A percentile compares a stretch with the other conserved stretches of the same genome.
phyloP scores from a whole-genome alignment of 1,140 invertebrate species.

The Heliconius eleuchia region DNA sequence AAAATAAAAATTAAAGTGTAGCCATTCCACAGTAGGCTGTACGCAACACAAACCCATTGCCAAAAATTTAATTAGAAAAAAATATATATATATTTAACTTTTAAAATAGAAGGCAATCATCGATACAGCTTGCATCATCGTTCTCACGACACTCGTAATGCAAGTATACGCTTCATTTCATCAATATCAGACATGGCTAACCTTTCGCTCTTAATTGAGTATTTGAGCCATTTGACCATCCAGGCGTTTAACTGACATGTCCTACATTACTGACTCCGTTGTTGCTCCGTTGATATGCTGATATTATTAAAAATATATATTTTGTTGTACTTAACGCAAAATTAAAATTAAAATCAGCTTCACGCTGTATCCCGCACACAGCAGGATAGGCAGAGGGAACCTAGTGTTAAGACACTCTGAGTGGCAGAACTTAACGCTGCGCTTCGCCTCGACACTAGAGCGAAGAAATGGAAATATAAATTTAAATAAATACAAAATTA shows the following conservation, averaged over 20 bases:
- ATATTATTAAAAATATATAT: background rate
- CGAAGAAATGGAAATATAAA: no score
- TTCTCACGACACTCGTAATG: background rate
- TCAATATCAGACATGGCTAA: constrained; percentile 20
- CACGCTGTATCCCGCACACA: no score
- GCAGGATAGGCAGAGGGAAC: no score
- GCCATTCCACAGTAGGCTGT: no score
- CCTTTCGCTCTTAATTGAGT: constrained; percentile 25
- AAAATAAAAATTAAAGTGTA: no score
- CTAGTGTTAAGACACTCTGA: no score
- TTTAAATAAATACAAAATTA: no score
- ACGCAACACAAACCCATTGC: no score
- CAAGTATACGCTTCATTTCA: constrained; percentile 2
- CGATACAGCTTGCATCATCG: constrained; percentile 2
- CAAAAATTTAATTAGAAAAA: background rate
- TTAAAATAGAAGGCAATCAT: background rate
- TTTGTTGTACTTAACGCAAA: no score
- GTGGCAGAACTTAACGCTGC: no score
- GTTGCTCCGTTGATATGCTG: background rate
- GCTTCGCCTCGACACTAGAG: no score
- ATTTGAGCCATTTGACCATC: constrained; percentile 30
- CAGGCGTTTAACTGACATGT: constrained; percentile 21
- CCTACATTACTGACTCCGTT: constrained; percentile 15
- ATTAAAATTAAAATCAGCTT: no score
- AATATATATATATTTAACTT: background rate